Evolutionary conservation across 2,797 vertebrate genomes (phyloP), one percentile per base, ranked within the genome.

Genomic region (Hephaestus fuliginosus): DNA sequence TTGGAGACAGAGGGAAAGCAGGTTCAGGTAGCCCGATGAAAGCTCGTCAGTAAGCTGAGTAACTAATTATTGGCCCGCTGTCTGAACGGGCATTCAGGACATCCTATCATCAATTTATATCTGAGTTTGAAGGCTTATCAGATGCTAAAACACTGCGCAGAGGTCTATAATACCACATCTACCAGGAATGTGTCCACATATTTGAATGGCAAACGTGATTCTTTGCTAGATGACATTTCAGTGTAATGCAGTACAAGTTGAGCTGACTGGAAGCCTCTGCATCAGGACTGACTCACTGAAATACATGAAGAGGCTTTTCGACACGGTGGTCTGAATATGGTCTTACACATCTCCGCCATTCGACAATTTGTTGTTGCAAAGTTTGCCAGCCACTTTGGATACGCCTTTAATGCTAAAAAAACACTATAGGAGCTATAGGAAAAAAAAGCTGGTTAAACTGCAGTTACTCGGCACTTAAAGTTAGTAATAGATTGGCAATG

Each of bases 401-500:
- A 22, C 17, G 39, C 65, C 14, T 52, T 3, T 22, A 41, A 61
- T 48, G 3, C 7, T 39, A 13, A 63, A 25, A 25, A 25, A 25
- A 25, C 25, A 25, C 25, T 25, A 25, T 2, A 25, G 25, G 25
- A 25, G 25, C 25, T 25, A 25, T 25, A 25, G 25, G 25, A 25
- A 25, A 25, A 25, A 25, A 25, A 25, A 25, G 25, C 2, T 25
- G 25, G 25, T 25, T 25, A 25, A 25, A 25, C 51, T 60, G 22
- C 3, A 2, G 10, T 46, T 33, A 82, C 15, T 41, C n/a, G 69
- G 11, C 48, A 57, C 30, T 25, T 43, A 56, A 4, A n/a, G 46
- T 46, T 79, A 28, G 25, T 72, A 12, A 12, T 20, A 65, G 57
- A 76, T 79, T 81, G 71, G 55, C 44, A 68, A 15, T 30, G 33